Evolutionary conservation across 2,888 invertebrate genomes (phyloP), one percentile per base, ranked within the genome.

Genomic region (Drosophila differens): DNA sequence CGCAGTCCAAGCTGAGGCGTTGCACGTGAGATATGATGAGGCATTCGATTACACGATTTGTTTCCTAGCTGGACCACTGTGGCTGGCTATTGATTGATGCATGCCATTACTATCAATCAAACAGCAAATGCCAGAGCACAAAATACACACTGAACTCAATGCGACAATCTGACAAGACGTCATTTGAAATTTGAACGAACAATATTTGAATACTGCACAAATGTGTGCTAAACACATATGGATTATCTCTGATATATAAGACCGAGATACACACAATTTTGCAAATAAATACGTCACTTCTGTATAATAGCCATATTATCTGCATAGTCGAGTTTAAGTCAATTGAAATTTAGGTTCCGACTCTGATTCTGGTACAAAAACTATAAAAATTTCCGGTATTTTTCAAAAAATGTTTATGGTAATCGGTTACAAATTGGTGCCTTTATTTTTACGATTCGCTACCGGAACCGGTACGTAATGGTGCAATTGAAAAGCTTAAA

Each of bases 71-170:
- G 68, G 22, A 25, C 52, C 51, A 41, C 22, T 68, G 59, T 9
- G 55, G 19, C 74, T 4, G 53, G 19, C 74, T 25, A 74, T 74
- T 87, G 87, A 89, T 85, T 85, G 85, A 87, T 87, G 83, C 66
- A 49, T 65, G 76, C 72, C 74, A 89, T 85, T 80, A 83, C 79
- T 76, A 85, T 78, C 78, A 85, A 80, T 89, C 89, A 83, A 83
- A 61, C 61, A 63, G 22, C 41, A 64, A 67, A 67, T 69, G 59
- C 64, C 54, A 76, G 70, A 64, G 68, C 60, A 12, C 64, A 49
- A 67, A 61, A 77, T 70, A 60, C 10, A 19, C 2, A 4, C 10
- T 66, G 12, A 62, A 62, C 51, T 52, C 37, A 76, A 63, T 62
- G 60, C 66, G n/a, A 41, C 37, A 22, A 52, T 3, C n/a, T 16